Percentiles rank a stretch among this genome's conserved stretches.
Conservation (phyloP, 2,888 invertebrate species). For the Agrotis puta region DNA sequence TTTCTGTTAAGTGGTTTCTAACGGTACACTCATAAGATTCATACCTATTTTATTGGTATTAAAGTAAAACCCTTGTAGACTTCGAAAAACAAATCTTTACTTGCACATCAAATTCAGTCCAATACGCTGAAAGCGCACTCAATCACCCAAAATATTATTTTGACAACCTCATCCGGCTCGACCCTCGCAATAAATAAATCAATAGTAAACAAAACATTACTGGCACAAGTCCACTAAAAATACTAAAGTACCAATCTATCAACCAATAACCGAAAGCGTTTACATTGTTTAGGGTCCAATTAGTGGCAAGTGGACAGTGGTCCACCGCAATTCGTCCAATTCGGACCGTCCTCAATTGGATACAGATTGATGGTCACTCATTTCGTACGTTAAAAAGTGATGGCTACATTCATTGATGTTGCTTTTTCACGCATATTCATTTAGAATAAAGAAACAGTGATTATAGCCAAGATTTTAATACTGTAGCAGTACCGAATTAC, state of each 20-base stretch:
- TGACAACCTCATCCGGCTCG: slow-evolving; percentile 60
- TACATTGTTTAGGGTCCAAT: slow-evolving; percentile 71
- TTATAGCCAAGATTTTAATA: no score
- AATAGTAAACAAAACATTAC: slow-evolving; percentile 57
- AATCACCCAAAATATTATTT: slow-evolving; percentile 61
- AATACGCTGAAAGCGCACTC: slow-evolving; percentile 23
- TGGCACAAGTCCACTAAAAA: slow-evolving; percentile 51
- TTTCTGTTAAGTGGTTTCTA: slow-evolving; percentile 10
- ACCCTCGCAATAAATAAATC: slow-evolving; percentile 60
- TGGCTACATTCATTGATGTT: slow-evolving; percentile 5
- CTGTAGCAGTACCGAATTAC: no score
- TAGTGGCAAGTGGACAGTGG: slow-evolving; percentile 80
- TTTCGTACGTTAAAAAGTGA: slow-evolving; percentile 56
- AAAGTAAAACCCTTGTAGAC: no score
- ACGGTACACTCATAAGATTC: slow-evolving; percentile 12
- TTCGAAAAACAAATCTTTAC: no score
- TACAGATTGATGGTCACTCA: slow-evolving; percentile 75
- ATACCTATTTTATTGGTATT: no score
- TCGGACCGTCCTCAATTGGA: slow-evolving; percentile 69
- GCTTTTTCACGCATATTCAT: slow-evolving; percentile 25
- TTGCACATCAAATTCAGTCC: no score
- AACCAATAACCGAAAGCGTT: slow-evolving; percentile 71
- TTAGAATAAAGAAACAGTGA: background rate
- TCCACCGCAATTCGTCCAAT: slow-evolving; percentile 69
- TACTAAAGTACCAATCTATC: slow-evolving; percentile 74